A percentile compares a stretch with the other conserved stretches of the same genome.
phyloP scores from a whole-genome alignment of 2,888 invertebrate genomes.

The Marasmarcha lunaedactyla region DNA sequence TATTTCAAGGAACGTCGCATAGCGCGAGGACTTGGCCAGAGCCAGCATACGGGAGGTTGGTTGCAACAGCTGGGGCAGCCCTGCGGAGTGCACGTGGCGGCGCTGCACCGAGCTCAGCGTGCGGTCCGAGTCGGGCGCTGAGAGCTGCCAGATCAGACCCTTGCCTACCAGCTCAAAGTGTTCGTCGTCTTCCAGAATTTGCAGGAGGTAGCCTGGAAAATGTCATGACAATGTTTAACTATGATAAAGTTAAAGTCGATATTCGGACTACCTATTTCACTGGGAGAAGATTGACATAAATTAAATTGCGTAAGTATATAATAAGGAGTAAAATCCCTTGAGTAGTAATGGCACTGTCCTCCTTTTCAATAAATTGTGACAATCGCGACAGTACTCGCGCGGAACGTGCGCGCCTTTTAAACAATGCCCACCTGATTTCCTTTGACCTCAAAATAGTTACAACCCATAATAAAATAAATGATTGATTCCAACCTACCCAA shows the following conservation, averaged over 20 bases:
- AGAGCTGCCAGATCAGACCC: conserved; percentile 38
- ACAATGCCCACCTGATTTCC: neutral
- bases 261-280: no score
- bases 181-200: conserved; percentile 33
- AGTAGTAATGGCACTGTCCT: conserved; percentile 27
- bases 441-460: neutral
- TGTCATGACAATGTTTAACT: no score
- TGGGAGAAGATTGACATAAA: no score
- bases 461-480: neutral
- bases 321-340: conserved; percentile 22
- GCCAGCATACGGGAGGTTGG: conserved; percentile 38
- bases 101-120: conserved; percentile 16
- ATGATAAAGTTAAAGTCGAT: no score
- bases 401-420: neutral
- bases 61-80: conserved; percentile 26
- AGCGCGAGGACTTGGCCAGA: conserved; percentile 24
- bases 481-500: no score
- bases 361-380: conserved; percentile 16
- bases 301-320: no score
- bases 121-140: conserved; percentile 25
- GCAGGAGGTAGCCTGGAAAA: conserved; percentile 42
- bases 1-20: conserved; percentile 31
- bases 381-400: no score
- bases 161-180: conserved; percentile 32
- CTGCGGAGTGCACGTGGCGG: conserved; percentile 22